Evolutionary conservation across 2,113 vertebrate genomes (phyloP).

Genomic region (Chaetorhynchus papuensis): DNA sequence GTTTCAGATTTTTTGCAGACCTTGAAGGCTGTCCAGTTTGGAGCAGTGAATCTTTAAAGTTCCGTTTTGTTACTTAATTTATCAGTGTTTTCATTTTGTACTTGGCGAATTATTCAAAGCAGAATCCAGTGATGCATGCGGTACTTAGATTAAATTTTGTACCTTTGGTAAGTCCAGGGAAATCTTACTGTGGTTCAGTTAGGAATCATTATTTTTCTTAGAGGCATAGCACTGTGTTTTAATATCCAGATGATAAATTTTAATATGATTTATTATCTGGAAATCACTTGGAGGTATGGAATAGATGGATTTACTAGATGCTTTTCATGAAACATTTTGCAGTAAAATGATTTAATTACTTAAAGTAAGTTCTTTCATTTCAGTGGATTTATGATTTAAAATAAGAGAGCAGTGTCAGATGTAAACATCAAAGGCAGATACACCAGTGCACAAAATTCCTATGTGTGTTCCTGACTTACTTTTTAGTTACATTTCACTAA

Average conservation of each 20-base stretch:
- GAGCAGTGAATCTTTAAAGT: neutral
- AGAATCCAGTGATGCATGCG: neutral
- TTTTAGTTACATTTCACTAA: neutral
- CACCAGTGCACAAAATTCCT: neutral
- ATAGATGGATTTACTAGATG: neutral
- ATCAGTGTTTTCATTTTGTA: neutral
- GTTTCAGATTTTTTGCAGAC: neutral
- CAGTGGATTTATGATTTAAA: neutral
- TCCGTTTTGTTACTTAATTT: neutral
- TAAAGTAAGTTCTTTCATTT: neutral
- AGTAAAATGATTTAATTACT: neutral
- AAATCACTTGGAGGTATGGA: neutral
- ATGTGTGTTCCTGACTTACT: neutral
- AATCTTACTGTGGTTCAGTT: neutral
- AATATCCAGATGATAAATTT: neutral
- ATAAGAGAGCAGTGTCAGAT: neutral
- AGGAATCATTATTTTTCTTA: neutral
- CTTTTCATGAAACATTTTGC: neutral
- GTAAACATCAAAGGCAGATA: neutral
- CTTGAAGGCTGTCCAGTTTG: neutral
- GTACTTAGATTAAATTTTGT: neutral
- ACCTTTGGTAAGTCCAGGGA: neutral
- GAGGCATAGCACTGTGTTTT: neutral
- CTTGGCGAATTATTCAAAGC: neutral
- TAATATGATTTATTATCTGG: neutral